phyloP scores from a whole-genome alignment of 1,140 invertebrate genomes.

The Drosophila pruinosa region DNA sequence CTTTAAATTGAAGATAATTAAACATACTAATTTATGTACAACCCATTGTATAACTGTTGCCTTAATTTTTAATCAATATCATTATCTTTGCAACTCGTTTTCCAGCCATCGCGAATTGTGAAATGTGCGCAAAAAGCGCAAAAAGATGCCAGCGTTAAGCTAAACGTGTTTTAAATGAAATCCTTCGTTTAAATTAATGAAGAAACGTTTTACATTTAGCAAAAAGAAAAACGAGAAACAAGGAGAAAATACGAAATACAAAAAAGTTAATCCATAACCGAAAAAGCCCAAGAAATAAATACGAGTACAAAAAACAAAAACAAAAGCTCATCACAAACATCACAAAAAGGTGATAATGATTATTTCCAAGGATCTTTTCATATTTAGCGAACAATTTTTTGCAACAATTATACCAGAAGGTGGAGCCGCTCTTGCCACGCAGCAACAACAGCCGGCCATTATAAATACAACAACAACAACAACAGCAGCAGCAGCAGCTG shows the following conservation, averaged over 20 bases:
- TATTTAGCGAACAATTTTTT: constrained; percentile 82
- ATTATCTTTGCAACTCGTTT: constrained; percentile 39
- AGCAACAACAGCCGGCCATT: too few species aligned
- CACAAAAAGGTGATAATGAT: constrained; percentile 82
- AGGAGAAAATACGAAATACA: constrained; percentile 39
- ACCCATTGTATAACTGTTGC: constrained; percentile 16
- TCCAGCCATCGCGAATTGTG: constrained; percentile 57
- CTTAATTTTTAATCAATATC: constrained; percentile 18
- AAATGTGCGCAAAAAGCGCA: constrained; percentile 57
- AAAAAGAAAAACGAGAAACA: constrained; percentile 40
- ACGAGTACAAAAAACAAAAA: constrained; percentile 16
- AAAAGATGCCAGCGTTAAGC: constrained; percentile 42
- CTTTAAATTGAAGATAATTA: neutral
- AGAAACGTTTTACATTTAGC: constrained; percentile 52
- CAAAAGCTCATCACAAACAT: constrained; percentile 37
- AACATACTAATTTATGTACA: neutral
- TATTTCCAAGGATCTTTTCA: constrained; percentile 82
- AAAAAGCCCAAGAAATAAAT: constrained; percentile 5
- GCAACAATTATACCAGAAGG: constrained; percentile 82
- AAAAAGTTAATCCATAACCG: constrained; percentile 21
- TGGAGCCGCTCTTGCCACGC: constrained; percentile 59
- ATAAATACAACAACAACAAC: constrained; percentile 59
- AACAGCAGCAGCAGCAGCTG: constrained; percentile 66
- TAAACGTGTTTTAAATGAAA: constrained; percentile 58
- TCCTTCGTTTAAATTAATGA: constrained; percentile 24